phyloP scores from a whole-genome alignment of 2,113 vertebrate genomes.

The Myrmecobius fasciatus region DNA sequence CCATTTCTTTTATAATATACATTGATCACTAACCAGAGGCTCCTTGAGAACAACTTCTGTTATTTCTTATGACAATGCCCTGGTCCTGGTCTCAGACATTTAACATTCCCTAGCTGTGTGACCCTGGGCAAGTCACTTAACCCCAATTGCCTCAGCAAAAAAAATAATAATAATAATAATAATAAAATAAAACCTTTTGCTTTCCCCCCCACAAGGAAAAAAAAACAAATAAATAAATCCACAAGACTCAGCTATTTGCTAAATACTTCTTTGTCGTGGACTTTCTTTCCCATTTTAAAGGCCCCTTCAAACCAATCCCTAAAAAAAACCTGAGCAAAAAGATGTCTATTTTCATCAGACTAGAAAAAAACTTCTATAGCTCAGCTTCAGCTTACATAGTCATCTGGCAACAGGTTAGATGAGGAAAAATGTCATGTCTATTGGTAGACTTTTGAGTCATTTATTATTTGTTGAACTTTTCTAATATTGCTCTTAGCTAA shows the following conservation, averaged over 20 bases:
- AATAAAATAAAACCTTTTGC: not conserved
- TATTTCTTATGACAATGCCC: not conserved
- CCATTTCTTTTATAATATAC: not conserved
- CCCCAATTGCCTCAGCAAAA: too few relatives aligned
- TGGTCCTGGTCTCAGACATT: too few relatives aligned
- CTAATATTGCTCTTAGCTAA: not conserved
- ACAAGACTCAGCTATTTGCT: not conserved
- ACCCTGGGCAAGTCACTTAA: too few relatives aligned
- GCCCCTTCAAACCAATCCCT: not conserved
- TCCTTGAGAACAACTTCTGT: not conserved
- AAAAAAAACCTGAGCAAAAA: not conserved
- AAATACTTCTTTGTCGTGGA: not conserved
- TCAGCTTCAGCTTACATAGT: not conserved
- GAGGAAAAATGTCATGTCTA: not conserved
- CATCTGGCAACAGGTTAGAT: fast-evolving
- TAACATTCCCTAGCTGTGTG: too few relatives aligned
- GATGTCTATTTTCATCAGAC: not conserved
- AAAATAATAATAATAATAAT: too few relatives aligned
- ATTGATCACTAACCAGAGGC: not conserved
- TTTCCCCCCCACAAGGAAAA: not conserved
- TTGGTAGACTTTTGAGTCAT: not conserved
- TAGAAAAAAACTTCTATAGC: not conserved
- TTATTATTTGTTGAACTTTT: not conserved
- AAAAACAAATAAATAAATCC: not conserved
- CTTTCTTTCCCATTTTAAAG: not conserved